phyloP scores from a whole-genome alignment of 2,797 vertebrate genomes.

The Hypotaenidia philippensis region DNA sequence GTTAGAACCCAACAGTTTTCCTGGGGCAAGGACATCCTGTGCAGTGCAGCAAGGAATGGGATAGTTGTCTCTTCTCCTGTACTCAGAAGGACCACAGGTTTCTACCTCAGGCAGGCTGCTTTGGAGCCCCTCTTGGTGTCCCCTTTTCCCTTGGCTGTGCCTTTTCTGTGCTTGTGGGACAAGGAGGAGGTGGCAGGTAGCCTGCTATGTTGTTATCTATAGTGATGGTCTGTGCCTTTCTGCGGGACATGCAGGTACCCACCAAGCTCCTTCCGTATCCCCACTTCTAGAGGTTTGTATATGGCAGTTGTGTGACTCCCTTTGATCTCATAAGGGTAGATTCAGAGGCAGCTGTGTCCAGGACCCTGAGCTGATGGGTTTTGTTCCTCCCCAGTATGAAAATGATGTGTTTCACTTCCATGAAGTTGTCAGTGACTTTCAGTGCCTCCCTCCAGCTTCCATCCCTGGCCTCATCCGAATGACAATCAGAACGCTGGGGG shows the following conservation, averaged over 20 bases:
- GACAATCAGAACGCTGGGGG: background rate
- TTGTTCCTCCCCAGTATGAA: background rate
- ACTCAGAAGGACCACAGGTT: background rate
- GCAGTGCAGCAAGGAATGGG: rapidly evolving
- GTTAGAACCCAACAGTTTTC: background rate
- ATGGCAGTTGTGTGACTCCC: background rate
- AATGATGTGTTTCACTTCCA: background rate
- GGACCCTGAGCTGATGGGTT: background rate
- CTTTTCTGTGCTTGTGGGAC: rapidly evolving
- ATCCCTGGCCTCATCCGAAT: background rate
- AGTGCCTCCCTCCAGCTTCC: background rate
- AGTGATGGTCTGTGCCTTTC: background rate
- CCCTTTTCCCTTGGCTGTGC: background rate
- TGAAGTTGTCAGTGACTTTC: background rate
- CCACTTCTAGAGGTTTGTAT: rapidly evolving
- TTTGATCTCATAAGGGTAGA: too few species aligned
- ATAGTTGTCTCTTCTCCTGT: background rate
- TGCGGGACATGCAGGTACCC: rapidly evolving
- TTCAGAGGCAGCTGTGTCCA: background rate
- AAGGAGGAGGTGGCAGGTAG: background rate
- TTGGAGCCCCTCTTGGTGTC: background rate
- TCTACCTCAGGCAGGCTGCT: background rate
- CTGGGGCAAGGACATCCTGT: background rate
- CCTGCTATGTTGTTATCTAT: rapidly evolving
- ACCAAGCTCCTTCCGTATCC: background rate